Conservation (phyloP, 2,888 invertebrate species). For the Formica aserva region DNA sequence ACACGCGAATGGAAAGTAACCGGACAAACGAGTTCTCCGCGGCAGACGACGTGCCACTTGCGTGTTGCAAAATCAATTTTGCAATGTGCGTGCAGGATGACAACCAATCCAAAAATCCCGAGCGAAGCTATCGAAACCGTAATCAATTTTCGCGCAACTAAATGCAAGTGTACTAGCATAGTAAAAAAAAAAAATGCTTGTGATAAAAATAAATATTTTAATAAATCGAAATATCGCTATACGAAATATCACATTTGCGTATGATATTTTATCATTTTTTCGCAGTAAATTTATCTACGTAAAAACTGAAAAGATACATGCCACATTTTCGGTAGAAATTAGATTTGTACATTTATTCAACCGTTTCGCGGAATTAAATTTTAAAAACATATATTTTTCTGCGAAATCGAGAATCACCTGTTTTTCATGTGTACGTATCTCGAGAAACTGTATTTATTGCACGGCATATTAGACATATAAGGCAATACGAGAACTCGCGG, state of each 20-base stretch:
- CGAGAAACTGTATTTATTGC: background rate
- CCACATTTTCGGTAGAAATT: background rate
- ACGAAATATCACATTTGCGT: background rate
- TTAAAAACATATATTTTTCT: background rate
- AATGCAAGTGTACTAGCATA: background rate
- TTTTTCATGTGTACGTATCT: background rate
- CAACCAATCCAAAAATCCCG: slow-evolving; percentile 27
- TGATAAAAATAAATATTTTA: background rate
- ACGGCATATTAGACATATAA: background rate
- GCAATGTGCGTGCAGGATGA: slow-evolving; percentile 34
- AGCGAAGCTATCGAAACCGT: background rate
- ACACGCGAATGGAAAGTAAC: slow-evolving; percentile 53
- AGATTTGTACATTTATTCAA: background rate
- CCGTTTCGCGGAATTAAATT: background rate
- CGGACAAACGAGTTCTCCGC: slow-evolving; percentile 47
- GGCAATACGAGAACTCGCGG: slow-evolving; percentile 37
- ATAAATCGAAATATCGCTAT: too few relatives aligned
- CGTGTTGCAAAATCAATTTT: slow-evolving; percentile 53
- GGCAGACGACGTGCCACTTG: slow-evolving; percentile 49
- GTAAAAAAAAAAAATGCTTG: background rate
- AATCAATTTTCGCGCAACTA: background rate
- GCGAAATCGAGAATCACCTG: background rate
- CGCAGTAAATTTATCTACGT: background rate
- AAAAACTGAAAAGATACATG: background rate
- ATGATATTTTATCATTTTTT: background rate